Conservation (phyloP, 2,888 invertebrate genomes). For the Nomada ferruginata region DNA sequence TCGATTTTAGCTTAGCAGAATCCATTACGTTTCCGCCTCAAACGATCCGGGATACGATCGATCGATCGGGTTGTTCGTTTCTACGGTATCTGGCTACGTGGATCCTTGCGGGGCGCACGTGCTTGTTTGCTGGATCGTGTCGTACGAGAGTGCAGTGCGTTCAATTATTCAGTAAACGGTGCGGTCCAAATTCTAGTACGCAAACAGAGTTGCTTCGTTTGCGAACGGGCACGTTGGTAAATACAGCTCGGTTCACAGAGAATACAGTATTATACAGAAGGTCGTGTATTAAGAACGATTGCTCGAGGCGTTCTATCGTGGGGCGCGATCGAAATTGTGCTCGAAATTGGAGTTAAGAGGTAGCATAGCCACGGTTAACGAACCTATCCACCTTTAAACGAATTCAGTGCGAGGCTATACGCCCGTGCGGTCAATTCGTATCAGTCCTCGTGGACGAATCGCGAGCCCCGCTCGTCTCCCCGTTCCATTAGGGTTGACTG, state of each 20-base stretch:
- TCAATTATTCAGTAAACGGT: slow-evolving; percentile 1
- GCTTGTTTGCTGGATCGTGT: neutral
- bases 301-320: neutral
- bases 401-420: slow-evolving; percentile 54
- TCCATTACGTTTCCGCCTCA: neutral
- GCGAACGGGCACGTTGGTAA: slow-evolving; percentile 18
- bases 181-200: neutral
- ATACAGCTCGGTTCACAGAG: slow-evolving; percentile 12
- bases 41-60: neutral
- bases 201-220: neutral
- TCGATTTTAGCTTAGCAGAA: neutral
- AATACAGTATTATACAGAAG: neutral
- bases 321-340: neutral
- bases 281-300: neutral
- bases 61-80: neutral
- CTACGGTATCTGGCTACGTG: neutral
- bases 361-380: slow-evolving; percentile 8
- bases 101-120: slow-evolving; percentile 10
- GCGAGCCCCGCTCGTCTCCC: slow-evolving; percentile 26
- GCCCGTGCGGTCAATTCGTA: slow-evolving; percentile 57
- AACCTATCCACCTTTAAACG: slow-evolving; percentile 35
- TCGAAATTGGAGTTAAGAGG: neutral
- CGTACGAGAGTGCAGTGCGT: slow-evolving; percentile 20
- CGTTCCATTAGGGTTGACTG: slow-evolving; percentile 71
- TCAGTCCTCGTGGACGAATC: slow-evolving; percentile 38